These are phyloP conservation scores for Lanius collurio DNA, from an alignment of 2,113 vertebrate genomes.

Conservation along the genomic window DNA sequence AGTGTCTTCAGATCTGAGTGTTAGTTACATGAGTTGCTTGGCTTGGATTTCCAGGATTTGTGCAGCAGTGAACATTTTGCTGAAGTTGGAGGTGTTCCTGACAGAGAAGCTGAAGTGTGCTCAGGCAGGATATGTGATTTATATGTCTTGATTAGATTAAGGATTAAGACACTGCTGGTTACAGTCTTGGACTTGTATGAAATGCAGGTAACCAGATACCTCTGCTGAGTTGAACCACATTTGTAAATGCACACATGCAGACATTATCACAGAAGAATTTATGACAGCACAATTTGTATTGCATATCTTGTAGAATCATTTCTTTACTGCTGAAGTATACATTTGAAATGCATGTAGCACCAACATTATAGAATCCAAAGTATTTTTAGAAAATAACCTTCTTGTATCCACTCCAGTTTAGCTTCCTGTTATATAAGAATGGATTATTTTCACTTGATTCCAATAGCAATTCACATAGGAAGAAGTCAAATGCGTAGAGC, in stretches of 20 bases:
- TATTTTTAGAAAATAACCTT: background rate
- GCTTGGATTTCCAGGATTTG: background rate
- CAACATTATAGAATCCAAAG: background rate
- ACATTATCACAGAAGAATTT: background rate
- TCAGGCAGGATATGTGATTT: background rate
- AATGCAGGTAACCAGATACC: background rate
- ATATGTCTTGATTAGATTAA: background rate
- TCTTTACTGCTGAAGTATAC: background rate
- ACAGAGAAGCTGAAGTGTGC: background rate
- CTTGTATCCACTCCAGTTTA: background rate
- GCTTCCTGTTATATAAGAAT: background rate
- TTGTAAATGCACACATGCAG: fast-evolving
- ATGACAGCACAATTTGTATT: background rate
- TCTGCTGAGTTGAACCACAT: background rate
- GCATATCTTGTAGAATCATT: background rate
- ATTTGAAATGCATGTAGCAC: background rate
- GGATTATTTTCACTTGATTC: background rate
- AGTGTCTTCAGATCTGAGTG: background rate
- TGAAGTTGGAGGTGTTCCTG: background rate
- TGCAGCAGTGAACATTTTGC: background rate
- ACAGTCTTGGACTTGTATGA: background rate
- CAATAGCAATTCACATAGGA: background rate
- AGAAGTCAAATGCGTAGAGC: background rate
- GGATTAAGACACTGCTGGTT: background rate
- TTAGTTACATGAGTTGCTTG: background rate